A percentile compares a stretch with the other conserved stretches of the same genome.
phyloP scores from a whole-genome alignment of 2,888 invertebrate species.

The Lottia scabra region DNA sequence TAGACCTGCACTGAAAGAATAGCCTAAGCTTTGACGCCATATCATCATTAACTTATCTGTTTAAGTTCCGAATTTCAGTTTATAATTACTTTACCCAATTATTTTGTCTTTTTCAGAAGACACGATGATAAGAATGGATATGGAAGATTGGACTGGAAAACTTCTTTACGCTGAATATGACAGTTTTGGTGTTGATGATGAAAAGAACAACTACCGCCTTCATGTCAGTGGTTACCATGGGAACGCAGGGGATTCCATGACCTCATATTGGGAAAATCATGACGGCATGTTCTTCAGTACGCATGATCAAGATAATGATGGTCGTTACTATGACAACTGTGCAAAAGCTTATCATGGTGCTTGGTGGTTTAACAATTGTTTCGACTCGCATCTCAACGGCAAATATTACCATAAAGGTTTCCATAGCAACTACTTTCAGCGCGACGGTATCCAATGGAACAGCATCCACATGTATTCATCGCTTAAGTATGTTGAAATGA shows the following conservation, averaged over 20 bases:
- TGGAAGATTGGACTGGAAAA: constrained; percentile 87
- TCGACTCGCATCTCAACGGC: constrained; percentile 67
- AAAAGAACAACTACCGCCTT: constrained; percentile 80
- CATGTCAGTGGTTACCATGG: constrained; percentile 82
- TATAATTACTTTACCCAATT: too few relatives aligned
- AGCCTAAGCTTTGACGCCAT: neutral
- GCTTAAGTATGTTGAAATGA: constrained; percentile 62
- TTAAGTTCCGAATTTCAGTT: too few relatives aligned
- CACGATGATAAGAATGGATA: constrained; percentile 84
- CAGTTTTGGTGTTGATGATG: constrained; percentile 78
- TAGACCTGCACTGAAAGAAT: too few relatives aligned
- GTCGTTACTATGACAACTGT: constrained; percentile 66
- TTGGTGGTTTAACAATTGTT: constrained; percentile 68
- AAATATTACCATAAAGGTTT: constrained; percentile 62
- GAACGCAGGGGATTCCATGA: constrained; percentile 88
- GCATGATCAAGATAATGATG: constrained; percentile 89
- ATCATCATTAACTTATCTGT: neutral
- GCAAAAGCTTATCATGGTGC: constrained; percentile 63
- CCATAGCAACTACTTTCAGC: constrained; percentile 63
- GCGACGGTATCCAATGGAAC: constrained; percentile 68
- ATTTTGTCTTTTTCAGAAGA: constrained; percentile 72
- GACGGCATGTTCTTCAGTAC: constrained; percentile 93
- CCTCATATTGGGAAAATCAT: constrained; percentile 78
- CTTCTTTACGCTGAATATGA: constrained; percentile 85
- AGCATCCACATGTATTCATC: constrained; percentile 64